These are phyloP conservation scores for Drosophila repletoides DNA, from an alignment of 1,140 invertebrate species.

Conservation along the genomic window DNA sequence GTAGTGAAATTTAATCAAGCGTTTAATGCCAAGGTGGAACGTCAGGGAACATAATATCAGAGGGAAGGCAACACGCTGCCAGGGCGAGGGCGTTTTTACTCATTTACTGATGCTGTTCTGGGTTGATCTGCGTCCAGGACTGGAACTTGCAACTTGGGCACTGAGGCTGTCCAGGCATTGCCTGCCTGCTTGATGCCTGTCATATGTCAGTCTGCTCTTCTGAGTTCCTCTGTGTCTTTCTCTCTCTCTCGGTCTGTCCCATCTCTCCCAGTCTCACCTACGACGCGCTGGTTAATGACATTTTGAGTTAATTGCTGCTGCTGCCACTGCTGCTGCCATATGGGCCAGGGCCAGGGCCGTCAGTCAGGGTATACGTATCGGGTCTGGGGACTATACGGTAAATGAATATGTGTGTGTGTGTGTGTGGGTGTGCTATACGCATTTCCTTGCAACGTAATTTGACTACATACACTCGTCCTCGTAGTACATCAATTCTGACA, in stretches of 20 bases:
- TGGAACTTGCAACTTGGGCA: too few relatives aligned
- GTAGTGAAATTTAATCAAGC: conserved; percentile 82
- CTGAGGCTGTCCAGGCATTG: conserved; percentile 50
- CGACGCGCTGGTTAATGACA: conserved; percentile 73
- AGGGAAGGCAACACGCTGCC: conserved; percentile 1
- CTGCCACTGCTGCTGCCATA: conserved; percentile 44
- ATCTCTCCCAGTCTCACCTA: too few relatives aligned
- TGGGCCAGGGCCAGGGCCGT: conserved; percentile 45
- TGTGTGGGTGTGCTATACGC: too few relatives aligned
- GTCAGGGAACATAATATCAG: conserved; percentile 66
- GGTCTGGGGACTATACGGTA: conserved; percentile 48
- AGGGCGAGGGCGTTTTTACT: conserved; percentile 62
- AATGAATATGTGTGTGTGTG: conserved; percentile 54
- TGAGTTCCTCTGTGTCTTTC: conserved; percentile 33
- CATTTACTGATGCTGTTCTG: conserved; percentile 5
- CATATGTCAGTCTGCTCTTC: conserved; percentile 77
- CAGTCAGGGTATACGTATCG: conserved; percentile 25
- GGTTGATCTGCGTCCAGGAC: too few relatives aligned
- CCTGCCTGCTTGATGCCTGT: conserved; percentile 67
- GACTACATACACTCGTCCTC: conserved; percentile 76
- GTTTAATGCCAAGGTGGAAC: conserved; percentile 81
- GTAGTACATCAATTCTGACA: too few relatives aligned
- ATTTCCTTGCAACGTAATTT: conserved; percentile 75
- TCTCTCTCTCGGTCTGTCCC: too few relatives aligned
- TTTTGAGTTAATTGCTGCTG: conserved; percentile 74